Base-by-base conservation (phyloP, 1,140 invertebrate species). In the Plodia interpunctella region DNA sequence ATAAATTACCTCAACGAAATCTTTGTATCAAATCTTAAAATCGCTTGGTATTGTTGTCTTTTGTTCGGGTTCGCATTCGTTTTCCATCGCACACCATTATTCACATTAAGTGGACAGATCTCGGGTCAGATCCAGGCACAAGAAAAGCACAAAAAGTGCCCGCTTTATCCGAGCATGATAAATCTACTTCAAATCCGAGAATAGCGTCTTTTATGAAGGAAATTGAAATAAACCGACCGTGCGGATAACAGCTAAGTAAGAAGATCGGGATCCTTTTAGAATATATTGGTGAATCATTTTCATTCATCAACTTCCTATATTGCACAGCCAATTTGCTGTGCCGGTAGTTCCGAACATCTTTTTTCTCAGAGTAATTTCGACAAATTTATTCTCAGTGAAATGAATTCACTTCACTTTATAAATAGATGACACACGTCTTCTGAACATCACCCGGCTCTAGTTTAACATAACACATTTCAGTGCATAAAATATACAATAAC, bases 141-240 rank as follows among this genome's bases (percentile, higher is more conserved):
- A 87, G 86, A 87, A 87, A 87, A 87, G 84, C 83, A 87, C 86
- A 89, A 87, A 89, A 89, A 89, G 84, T 87, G 82, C 83, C 83
- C 84, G 85, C 82, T 89, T 89, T 89, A 89, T 89, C 84, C 86
- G 83, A 86, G 83, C 86, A 89, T 89, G 84, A 88, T 88, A 88
- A 88, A 88, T 88, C 84, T 88, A 88, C 86, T 88, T 88, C 86
- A 88, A 88, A 88, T 88, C 86, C 86, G 84, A 88, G 84, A 86
- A 88, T 88, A 85, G 81, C 86, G 80, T 88, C 86, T 88, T 87
- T 88, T 88, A 88, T 88, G 87, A 89, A 89, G 80, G 83, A 87
- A 89, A 89, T 89, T 89, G 87, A 89, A 89, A 89, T 89, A 89
- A 89, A 89, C 87, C 87, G 87, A 89, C 87, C 84, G 87, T 89